Evolutionary conservation across 1,140 invertebrate genomes (phyloP).

Genomic region (Cyphomyrmex costatus): DNA sequence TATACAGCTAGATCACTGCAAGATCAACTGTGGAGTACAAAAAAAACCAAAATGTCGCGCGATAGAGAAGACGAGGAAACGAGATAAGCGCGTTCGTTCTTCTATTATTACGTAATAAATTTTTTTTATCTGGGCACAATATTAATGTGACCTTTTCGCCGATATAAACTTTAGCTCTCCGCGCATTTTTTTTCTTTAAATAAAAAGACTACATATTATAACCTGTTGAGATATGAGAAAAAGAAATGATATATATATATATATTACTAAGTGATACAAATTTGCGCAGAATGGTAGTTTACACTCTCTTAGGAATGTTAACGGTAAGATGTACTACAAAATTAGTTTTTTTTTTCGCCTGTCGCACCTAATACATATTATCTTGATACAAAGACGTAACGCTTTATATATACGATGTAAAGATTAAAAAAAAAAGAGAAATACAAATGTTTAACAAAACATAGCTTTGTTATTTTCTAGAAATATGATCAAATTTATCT

Average conservation of each 20-base stretch:
- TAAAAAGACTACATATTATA: slow-evolving; percentile 52
- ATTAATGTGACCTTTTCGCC: neutral
- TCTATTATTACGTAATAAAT: slow-evolving; percentile 27
- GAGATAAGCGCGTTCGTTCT: neutral
- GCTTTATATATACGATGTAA: slow-evolving; percentile 66
- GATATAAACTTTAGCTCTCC: slow-evolving; percentile 58
- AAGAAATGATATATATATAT: slow-evolving; percentile 59
- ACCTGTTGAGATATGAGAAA: slow-evolving; percentile 13
- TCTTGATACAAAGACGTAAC: slow-evolving; percentile 50
- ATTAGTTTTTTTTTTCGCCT: slow-evolving; percentile 49
- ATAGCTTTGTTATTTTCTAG: slow-evolving; percentile 58
- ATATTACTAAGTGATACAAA: slow-evolving; percentile 3
- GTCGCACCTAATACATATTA: slow-evolving; percentile 55
- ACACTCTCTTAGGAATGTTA: slow-evolving; percentile 66
- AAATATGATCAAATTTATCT: slow-evolving; percentile 55
- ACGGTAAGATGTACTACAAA: slow-evolving; percentile 61
- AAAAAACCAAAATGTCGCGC: slow-evolving; percentile 46
- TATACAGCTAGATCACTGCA: slow-evolving; percentile 65
- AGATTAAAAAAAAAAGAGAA: slow-evolving; percentile 53
- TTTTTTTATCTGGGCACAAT: slow-evolving; percentile 3
- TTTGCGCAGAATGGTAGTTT: slow-evolving; percentile 45
- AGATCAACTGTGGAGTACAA: slow-evolving; percentile 58
- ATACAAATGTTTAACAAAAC: slow-evolving; percentile 56
- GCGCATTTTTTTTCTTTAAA: slow-evolving; percentile 54
- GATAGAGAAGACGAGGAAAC: slow-evolving; percentile 46